Base-by-base conservation (phyloP, 2,797 vertebrate genomes). In the Octomys mimax region DNA sequence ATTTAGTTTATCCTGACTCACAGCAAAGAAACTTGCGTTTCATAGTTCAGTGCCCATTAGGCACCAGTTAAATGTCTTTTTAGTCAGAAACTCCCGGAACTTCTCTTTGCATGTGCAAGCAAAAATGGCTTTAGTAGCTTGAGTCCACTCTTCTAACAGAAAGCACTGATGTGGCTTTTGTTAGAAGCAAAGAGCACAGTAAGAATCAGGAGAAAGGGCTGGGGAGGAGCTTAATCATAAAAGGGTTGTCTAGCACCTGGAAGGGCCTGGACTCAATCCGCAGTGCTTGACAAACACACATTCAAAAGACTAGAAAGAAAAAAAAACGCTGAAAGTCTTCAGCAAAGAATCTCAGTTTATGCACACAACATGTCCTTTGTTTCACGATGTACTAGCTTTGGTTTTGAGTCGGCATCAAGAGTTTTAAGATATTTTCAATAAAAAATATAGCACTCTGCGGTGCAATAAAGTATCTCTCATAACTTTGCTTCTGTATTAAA, bases 41-140 rank as follows among this genome's bases (percentile, higher is more conserved):
- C 24, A 52, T 26, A 59, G 22, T 68, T 91, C 62, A 91, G 39
- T 6, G 33, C 16, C 1, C 42, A 39, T 49, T 8, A 71, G 39
- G 49, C 14, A 49, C 62, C 61, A 82, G 11, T 57, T 70, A 89
- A 92, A 19, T 1, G 0, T 36, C 22, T 6, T 14, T 11, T 87
- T 78, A 21, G 22, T 46, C n/a, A 54, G 54, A 52, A 84, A 42
- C 31, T 78, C 6, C 9, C 16, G 66, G 75, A 18, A 12, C 22
- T 92, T 85, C 70, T 87, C n/a, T 91, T 66, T 93, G 46, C 18
- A 1, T 68, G 1, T 83, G 9, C 6, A 64, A 24, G 19, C 2
- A 94, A 71, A 96, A 96, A 84, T 52, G 13, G 0, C 28, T 82
- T 79, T 42, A 42, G 16, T 49, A 93, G 5, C 11, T 91, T 80